A percentile compares a stretch with the other conserved stretches of the same genome.
Evolutionary conservation across 2,888 invertebrate species (phyloP).

Genomic region (Silvanus unidentatus): DNA sequence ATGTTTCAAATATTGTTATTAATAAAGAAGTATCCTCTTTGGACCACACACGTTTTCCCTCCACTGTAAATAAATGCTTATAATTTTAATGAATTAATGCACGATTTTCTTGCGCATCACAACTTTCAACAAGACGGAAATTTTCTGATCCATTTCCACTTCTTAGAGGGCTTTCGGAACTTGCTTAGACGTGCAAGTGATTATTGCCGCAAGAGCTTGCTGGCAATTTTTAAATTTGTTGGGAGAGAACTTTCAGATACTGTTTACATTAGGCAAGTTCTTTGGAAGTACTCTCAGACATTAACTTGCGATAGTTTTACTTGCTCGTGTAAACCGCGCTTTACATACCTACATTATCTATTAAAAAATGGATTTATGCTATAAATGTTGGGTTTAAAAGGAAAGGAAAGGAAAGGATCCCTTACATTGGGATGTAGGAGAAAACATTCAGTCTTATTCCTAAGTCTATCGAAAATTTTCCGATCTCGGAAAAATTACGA

Average conservation of each 20-base stretch:
- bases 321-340: conserved; percentile 6
- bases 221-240: conserved; percentile 5
- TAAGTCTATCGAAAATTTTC: too few species aligned
- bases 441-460: too few species aligned
- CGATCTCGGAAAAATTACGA: too few species aligned
- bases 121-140: conserved; percentile 8
- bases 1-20: conserved; percentile 8
- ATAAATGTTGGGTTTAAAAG: too few species aligned
- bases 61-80: conserved; percentile 1
- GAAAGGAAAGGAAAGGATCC: too few species aligned
- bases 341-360: too few species aligned
- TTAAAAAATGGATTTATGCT: too few species aligned
- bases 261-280: conserved; percentile 8
- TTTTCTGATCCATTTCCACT: conserved; percentile 6
- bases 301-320: conserved; percentile 7
- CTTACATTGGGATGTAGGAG: too few species aligned
- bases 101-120: conserved; percentile 5
- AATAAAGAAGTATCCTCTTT: conserved; percentile 9
- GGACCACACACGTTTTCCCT: conserved; percentile 9
- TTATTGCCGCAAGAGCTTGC: conserved; percentile 6
- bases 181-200: conserved; percentile 3
- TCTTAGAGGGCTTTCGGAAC: conserved; percentile 7
- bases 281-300: conserved; percentile 8
- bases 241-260: conserved; percentile 4
- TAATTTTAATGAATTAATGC: too few species aligned